Base-by-base conservation (phyloP, 2,888 invertebrate species). In the Lottia gigantea region DNA sequence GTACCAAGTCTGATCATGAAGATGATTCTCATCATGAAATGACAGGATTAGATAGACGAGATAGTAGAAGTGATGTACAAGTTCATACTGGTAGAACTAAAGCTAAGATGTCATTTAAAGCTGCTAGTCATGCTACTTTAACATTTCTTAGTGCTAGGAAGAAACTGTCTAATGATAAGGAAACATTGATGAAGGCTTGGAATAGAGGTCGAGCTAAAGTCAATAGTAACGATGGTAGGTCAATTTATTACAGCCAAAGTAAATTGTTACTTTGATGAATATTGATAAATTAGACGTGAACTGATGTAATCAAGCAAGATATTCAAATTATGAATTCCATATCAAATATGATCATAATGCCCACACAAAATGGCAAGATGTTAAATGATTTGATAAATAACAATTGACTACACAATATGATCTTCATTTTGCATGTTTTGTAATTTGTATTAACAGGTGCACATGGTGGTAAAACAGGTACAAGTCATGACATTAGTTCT, bases 161-260 rank as follows among this genome's bases (percentile, higher is more conserved):
- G 79, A 91, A 95, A 81, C 94, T 97, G 83, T 97, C 97, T 90
- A 95, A 96, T 84, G 93, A 96, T 80, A 91, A 97, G 71, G 95
- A 88, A 74, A 88, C 86, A 74, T 84, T 90, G 47, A 87, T 86
- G 47, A 96, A 96, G 70, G 96, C 96, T 68, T 77, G 82, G 65
- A 82, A 84, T 87, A 95, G 95, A 87, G 94, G 95, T 89, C 93
- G 95, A 87, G 94, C 94, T 26, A 95, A 95, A 83, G 92, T 93
- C 75, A 96, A 97, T 78, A 86, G 87, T 87, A 73, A 40, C 11
- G 11, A 40, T 40, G 40, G 40, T 40, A 40, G 40, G 40, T 40
- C 7, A 40, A 40, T 40, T 40, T 40, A 40, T 40, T 40, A 40
- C 11, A 11, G 40, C 11, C 3, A 3, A 31, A 31, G 31, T 2